phyloP scores from a whole-genome alignment of 2,113 vertebrate species.

The Leucopternis melanops region DNA sequence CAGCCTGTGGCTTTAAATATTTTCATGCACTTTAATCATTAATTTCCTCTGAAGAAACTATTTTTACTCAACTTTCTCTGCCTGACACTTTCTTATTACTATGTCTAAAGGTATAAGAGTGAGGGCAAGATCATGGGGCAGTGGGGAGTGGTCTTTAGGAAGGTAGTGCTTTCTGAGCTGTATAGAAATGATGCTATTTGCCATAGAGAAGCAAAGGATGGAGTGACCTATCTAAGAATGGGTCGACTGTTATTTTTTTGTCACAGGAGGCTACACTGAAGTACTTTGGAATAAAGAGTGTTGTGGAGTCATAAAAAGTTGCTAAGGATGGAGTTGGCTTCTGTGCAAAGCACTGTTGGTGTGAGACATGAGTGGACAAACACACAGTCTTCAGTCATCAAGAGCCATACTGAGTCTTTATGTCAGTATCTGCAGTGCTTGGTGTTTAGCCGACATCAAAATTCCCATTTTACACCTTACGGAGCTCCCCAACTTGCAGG shows the following conservation, averaged over 20 bases:
- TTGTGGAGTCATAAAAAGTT: not conserved
- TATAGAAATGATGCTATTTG: not conserved
- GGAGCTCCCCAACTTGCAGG: constrained; percentile 95
- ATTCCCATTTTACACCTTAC: constrained; percentile 65
- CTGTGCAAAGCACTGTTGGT: not conserved
- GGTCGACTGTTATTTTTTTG: not conserved
- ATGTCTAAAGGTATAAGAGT: not conserved
- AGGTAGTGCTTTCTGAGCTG: not conserved
- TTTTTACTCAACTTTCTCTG: constrained; percentile 10
- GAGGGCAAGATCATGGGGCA: not conserved
- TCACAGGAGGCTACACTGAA: not conserved
- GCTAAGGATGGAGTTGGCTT: not conserved
- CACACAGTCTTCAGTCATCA: not conserved
- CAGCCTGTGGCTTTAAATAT: constrained; percentile 9
- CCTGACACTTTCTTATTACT: not conserved
- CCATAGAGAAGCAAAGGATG: not conserved
- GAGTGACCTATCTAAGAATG: not conserved
- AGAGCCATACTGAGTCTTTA: not conserved
- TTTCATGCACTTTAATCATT: constrained; percentile 16
- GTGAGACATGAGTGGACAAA: not conserved
- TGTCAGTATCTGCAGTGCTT: not conserved
- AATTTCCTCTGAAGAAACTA: constrained; percentile 3
- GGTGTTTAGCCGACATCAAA: not conserved
- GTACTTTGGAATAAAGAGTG: constrained; percentile 3
- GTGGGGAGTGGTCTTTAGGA: not conserved